Evolutionary conservation across 2,888 invertebrate genomes (phyloP).

Genomic region (Linnaemya tessellans): DNA sequence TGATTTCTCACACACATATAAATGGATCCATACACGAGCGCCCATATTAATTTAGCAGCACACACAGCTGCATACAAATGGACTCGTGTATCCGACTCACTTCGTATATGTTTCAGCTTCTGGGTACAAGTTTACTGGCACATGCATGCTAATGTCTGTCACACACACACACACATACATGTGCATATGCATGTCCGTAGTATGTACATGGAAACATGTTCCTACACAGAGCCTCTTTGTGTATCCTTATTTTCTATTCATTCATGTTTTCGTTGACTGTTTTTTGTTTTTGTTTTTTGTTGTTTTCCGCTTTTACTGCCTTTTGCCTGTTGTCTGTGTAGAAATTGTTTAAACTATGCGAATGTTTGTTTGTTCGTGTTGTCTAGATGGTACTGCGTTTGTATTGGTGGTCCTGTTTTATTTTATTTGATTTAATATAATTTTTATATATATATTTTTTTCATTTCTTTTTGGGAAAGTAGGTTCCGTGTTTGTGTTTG

Average conservation of each 20-base stretch:
- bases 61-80: neutral
- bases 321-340: constrained; percentile 22
- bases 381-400: no score
- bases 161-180: neutral
- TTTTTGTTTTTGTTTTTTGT: no score
- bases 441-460: no score
- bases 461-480: constrained; percentile 40
- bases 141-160: neutral
- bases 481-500: constrained; percentile 64
- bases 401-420: constrained; percentile 14
- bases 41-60: constrained; percentile 12
- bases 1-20: neutral
- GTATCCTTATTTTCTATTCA: constrained; percentile 62
- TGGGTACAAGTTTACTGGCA: neutral
- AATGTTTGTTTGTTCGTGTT: constrained; percentile 21
- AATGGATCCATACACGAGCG: neutral
- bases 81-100: neutral
- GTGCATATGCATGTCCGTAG: neutral
- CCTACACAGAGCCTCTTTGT: constrained; percentile 44
- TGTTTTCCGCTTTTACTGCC: constrained; percentile 17
- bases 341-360: constrained; percentile 19
- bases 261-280: constrained; percentile 43
- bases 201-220: constrained; percentile 25
- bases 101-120: neutral
- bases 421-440: neutral